phyloP scores from a whole-genome alignment of 2,888 invertebrate species.

The Kuschelorhynchus macadamiae region DNA sequence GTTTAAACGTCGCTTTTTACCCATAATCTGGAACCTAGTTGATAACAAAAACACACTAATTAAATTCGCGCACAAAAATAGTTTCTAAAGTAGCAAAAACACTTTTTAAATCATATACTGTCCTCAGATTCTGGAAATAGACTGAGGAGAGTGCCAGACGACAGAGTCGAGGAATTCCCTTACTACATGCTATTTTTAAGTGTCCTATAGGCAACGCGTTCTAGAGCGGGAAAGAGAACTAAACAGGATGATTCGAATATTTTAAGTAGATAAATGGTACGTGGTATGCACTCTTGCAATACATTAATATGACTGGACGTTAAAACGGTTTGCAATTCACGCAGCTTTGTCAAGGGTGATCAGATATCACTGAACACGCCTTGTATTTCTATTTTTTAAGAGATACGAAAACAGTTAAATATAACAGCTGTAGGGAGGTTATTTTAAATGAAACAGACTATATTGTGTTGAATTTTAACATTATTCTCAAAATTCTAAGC shows the following conservation, averaged over 20 bases:
- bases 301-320: too few relatives aligned
- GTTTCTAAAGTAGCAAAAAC: conserved; percentile 12
- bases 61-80: conserved; percentile 18
- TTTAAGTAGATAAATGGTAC: conserved; percentile 42
- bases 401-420: too few relatives aligned
- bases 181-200: conserved; percentile 59
- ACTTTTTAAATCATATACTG: conserved; percentile 28
- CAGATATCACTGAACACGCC: too few relatives aligned
- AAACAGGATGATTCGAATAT: conserved; percentile 29
- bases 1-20: conserved; percentile 66
- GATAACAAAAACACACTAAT: conserved; percentile 27
- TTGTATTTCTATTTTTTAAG: too few relatives aligned
- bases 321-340: too few relatives aligned
- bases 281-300: too few relatives aligned
- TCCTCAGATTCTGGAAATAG: conserved; percentile 12
- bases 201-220: conserved; percentile 49
- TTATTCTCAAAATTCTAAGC: too few relatives aligned
- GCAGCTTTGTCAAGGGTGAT: too few relatives aligned
- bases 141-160: conserved; percentile 17
- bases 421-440: too few relatives aligned
- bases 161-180: conserved; percentile 45
- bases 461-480: too few relatives aligned
- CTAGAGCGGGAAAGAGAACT: conserved; percentile 12
- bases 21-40: conserved; percentile 57
- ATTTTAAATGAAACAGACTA: too few relatives aligned